A percentile compares a stretch with the other conserved stretches of the same genome.
phyloP scores from a whole-genome alignment of 2,113 vertebrate genomes.

The Phrynocephalus versicolor region DNA sequence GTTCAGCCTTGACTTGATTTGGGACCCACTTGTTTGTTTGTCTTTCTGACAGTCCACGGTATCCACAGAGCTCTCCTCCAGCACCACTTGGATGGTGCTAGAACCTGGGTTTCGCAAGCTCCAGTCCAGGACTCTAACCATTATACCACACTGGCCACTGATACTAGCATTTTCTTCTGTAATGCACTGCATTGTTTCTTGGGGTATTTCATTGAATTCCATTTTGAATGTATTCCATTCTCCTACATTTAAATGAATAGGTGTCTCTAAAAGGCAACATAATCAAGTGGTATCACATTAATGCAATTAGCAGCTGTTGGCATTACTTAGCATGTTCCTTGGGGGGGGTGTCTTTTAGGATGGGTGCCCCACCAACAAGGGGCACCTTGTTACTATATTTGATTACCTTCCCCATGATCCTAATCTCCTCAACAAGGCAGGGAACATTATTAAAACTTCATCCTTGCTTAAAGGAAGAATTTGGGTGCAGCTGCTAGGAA shows the following conservation, averaged over 20 bases:
- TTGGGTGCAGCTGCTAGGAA: constrained; percentile 43
- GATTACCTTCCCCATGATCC: constrained; percentile 55
- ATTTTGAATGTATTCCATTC: constrained; percentile 62
- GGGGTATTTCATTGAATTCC: constrained; percentile 60
- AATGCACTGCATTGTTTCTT: constrained; percentile 32
- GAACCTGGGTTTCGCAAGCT: too few species aligned
- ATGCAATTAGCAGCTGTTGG: constrained; percentile 55
- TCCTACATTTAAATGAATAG: constrained; percentile 54
- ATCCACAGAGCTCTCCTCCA: too few species aligned
- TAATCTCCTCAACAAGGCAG: constrained; percentile 60
- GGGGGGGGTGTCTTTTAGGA: constrained; percentile 31
- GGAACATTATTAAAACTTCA: constrained; percentile 54
- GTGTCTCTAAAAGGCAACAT: constrained; percentile 60
- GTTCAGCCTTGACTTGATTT: too few species aligned
- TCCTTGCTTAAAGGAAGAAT: constrained; percentile 45
- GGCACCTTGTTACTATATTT: constrained; percentile 59
- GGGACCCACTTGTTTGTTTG: too few species aligned
- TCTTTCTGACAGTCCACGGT: too few species aligned
- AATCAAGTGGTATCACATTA: constrained; percentile 62
- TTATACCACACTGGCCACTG: too few species aligned
- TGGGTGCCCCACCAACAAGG: constrained; percentile 51
- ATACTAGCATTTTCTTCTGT: neutral
- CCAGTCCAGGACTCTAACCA: too few species aligned
- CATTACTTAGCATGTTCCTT: constrained; percentile 14
- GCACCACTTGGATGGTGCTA: too few species aligned